Evolutionary conservation across 2,797 vertebrate species (phyloP), one percentile per base, ranked within the genome.

Genomic region (Gila robusta): DNA sequence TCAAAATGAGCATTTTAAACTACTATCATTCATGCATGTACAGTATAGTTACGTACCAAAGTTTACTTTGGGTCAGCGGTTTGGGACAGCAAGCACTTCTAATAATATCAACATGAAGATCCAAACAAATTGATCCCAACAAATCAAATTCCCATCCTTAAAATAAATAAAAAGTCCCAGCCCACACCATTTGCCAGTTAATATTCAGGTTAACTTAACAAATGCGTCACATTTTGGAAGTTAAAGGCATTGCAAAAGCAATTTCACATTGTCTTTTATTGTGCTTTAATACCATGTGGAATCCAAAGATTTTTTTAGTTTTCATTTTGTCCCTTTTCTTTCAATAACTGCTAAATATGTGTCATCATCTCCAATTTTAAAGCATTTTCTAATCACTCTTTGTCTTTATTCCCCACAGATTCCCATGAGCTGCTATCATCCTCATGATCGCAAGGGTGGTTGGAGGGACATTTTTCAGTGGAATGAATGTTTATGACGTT

Each of bases 401-500:
- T 90, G 90, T 90, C 91, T 83, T 86, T 90, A 84, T 88, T 93
- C 89, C 93, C 83, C 87, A 47, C 94, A 95, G 94, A 93, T 94
- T 91, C 90, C 80, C 74, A 78, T 89, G 89, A 77, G 37, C 47
- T 92, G 86, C 93, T 91, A 91, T 62, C 66, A 47, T 85, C 89
- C 89, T 93, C 91, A 81, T 91, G 90, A 91, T 90, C 90, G 49
- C 72, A 70, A 72, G 85, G 72, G 64, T 84, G 92, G 90, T 91
- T 91, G 92, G 90, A 89, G 90, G 91, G 92, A 88, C 91, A 91
- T 86, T 94, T 94, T 91, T 93, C 91, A 94, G 87, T 93, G 90
- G 91, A 94, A 94, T 94, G 91, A 95, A 93, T 92, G 88, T 88
- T 78, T 91, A 91, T 91, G 82, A 90, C 91, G 87, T 91, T 91